These are phyloP conservation scores for Pelochelys cantorii DNA, from an alignment of 2,797 vertebrate species.

Conservation along the genomic window DNA sequence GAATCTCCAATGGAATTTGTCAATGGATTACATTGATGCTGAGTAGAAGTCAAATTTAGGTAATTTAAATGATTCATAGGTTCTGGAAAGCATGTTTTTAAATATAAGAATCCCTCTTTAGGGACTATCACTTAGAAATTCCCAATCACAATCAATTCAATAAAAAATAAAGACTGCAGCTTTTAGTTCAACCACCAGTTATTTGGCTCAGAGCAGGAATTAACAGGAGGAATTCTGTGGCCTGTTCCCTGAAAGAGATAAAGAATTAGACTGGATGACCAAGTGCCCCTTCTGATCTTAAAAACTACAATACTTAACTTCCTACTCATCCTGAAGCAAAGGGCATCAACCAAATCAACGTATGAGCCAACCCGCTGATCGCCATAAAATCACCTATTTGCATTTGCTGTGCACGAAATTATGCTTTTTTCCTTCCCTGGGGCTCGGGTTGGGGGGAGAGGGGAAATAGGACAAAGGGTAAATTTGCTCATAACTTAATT, in stretches of 20 bases:
- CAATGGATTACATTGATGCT: not conserved
- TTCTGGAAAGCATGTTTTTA: not conserved
- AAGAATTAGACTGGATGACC: not conserved
- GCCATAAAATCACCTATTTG: not conserved
- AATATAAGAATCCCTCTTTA: not conserved
- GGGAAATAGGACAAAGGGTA: conserved; percentile 15
- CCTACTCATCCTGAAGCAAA: conserved; percentile 29
- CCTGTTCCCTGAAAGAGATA: not conserved
- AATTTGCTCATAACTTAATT: conserved; percentile 63
- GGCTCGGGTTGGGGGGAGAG: not conserved
- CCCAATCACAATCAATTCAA: not conserved
- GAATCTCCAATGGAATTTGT: not conserved
- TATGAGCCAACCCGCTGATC: not conserved
- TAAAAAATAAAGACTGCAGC: not conserved
- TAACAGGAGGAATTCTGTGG: not conserved
- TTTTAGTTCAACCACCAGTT: not conserved
- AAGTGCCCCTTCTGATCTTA: conserved; percentile 7
- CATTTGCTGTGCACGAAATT: not conserved
- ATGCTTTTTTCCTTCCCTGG: not conserved
- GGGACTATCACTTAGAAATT: not conserved
- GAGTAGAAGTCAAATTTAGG: not conserved
- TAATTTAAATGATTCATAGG: not conserved
- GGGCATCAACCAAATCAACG: conserved; percentile 43
- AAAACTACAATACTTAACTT: conserved; percentile 14
- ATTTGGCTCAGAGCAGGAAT: not conserved